phyloP scores from a whole-genome alignment of 2,113 vertebrate genomes.

The Narcine bancroftii region DNA sequence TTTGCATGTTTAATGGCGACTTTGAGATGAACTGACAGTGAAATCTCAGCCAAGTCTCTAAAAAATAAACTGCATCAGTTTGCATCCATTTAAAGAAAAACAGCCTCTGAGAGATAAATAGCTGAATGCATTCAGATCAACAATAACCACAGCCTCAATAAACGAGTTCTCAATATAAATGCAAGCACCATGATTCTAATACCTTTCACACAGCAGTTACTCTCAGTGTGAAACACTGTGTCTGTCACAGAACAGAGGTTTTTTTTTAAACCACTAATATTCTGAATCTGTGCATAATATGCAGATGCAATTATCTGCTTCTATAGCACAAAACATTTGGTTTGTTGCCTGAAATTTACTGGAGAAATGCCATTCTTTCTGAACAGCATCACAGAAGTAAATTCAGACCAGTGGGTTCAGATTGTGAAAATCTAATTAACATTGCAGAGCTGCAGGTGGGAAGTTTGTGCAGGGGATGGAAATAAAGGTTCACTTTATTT shows the following conservation, averaged over 20 bases:
- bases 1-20: neutral
- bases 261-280: neutral
- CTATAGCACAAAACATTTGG: neutral
- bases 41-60: neutral
- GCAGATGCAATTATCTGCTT: conserved; percentile 13
- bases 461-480: neutral
- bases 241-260: neutral
- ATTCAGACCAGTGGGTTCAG: neutral
- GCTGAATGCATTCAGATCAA: neutral
- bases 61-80: neutral
- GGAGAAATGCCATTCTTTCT: neutral
- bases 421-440: neutral
- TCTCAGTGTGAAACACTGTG: neutral
- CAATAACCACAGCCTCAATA: neutral
- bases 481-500: conserved; percentile 19
- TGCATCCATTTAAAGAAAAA: neutral
- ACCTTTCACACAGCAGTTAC: conserved; percentile 8
- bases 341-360: conserved; percentile 23
- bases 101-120: neutral
- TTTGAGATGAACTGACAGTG: neutral
- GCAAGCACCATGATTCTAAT: neutral
- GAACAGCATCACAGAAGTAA: neutral
- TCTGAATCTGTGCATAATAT: neutral
- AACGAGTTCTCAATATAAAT: neutral
- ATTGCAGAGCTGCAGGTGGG: neutral